Evolutionary conservation across 1,140 invertebrate species (phyloP).

Genomic region (Orussus abietinus): DNA sequence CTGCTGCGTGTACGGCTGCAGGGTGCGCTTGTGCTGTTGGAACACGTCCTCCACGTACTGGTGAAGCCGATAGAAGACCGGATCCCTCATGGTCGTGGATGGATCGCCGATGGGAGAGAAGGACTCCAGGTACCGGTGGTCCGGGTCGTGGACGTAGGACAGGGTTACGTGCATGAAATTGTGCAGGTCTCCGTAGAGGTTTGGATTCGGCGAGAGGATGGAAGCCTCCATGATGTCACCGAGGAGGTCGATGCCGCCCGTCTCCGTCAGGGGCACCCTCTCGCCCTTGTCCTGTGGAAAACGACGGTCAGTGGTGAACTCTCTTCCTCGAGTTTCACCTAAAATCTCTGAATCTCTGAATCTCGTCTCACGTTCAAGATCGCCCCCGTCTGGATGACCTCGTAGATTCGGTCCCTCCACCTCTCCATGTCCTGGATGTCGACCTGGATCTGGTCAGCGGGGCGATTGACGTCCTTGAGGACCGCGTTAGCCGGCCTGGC

Average conservation of each 20-base stretch:
- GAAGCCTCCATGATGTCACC: slow-evolving; percentile 51
- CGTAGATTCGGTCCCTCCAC: slow-evolving; percentile 71
- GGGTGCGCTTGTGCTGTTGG: slow-evolving; percentile 41
- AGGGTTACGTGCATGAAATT: slow-evolving; percentile 59
- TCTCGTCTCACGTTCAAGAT: slow-evolving; percentile 54
- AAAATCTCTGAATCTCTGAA: too few species aligned
- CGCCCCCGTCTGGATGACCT: slow-evolving; percentile 68
- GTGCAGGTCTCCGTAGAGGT: slow-evolving; percentile 59
- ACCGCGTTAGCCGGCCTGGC: slow-evolving; percentile 58
- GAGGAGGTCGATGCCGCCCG: slow-evolving; percentile 51
- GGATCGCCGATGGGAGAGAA: slow-evolving; percentile 42
- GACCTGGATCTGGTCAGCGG: slow-evolving; percentile 61
- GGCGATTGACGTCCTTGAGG: slow-evolving; percentile 64
- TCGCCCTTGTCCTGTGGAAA: slow-evolving; percentile 19
- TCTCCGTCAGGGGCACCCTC: slow-evolving; percentile 29
- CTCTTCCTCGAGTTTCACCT: too few species aligned
- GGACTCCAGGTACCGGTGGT: slow-evolving; percentile 34
- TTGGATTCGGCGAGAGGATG: slow-evolving; percentile 38
- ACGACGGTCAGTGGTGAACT: too few species aligned
- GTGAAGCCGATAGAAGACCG: slow-evolving; percentile 49
- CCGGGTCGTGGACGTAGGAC: slow-evolving; percentile 58
- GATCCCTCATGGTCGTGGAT: slow-evolving; percentile 49
- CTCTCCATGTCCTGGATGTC: slow-evolving; percentile 68
- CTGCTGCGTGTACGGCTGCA: slow-evolving; percentile 35
- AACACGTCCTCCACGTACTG: slow-evolving; percentile 45